Evolutionary conservation across 2,797 vertebrate genomes (phyloP).

Genomic region (Spondyliosoma cantharus): DNA sequence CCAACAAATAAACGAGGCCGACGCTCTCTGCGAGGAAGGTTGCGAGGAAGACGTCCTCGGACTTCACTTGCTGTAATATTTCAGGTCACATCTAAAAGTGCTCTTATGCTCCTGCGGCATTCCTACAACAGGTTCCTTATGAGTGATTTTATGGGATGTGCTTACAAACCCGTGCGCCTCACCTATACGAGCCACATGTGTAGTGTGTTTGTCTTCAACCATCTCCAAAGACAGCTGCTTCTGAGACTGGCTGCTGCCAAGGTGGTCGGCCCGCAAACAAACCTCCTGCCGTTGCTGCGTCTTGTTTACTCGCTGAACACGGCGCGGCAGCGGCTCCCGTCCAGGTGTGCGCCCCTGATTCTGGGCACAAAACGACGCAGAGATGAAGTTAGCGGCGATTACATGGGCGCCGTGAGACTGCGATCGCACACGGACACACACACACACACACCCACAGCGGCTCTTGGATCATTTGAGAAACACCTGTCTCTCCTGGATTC

Average conservation of each 20-base stretch:
- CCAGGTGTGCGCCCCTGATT: conserved; percentile 35
- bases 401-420: conserved; percentile 1
- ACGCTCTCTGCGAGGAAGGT: conserved; percentile 15
- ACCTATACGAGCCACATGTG: conserved; percentile 4
- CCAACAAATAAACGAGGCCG: conserved; percentile 9
- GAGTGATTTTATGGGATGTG: conserved; percentile 17
- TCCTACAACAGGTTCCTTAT: conserved; percentile 9
- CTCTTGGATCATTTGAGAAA: conserved; percentile 50
- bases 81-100: conserved; percentile 4
- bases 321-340: neutral
- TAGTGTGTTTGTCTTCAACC: neutral
- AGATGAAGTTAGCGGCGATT: conserved; percentile 40
- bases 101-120: neutral
- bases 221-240: conserved; percentile 12
- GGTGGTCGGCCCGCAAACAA: neutral
- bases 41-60: conserved; percentile 24
- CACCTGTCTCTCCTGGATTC: conserved; percentile 65
- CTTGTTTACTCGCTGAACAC: neutral
- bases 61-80: conserved; percentile 31
- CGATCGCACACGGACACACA: conserved; percentile 15
- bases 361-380: conserved; percentile 34
- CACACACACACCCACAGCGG: conserved; percentile 12
- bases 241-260: neutral
- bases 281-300: neutral
- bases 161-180: conserved; percentile 13